phyloP scores from a whole-genome alignment of 1,140 invertebrate species.

The Antheraea mylitta region DNA sequence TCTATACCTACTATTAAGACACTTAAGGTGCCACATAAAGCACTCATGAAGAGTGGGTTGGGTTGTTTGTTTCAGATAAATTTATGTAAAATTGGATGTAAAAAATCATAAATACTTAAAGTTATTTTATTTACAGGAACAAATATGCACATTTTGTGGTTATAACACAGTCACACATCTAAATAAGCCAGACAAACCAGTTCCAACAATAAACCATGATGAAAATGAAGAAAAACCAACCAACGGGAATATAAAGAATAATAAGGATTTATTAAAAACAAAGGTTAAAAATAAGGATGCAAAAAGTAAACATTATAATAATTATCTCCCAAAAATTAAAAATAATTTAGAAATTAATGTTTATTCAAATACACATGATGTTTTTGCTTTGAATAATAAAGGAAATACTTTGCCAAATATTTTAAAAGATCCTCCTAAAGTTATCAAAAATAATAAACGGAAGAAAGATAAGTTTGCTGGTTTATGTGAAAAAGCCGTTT shows the following conservation, averaged over 20 bases:
- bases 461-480: slow-evolving; percentile 71
- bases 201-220: slow-evolving; percentile 11
- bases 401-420: slow-evolving; percentile 41
- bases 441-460: slow-evolving; percentile 65
- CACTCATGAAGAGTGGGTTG: no score
- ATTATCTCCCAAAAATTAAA: slow-evolving; percentile 14
- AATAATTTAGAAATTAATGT: slow-evolving; percentile 37
- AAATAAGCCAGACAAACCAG: slow-evolving; percentile 33
- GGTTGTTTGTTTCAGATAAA: no score
- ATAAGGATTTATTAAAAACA: neutral
- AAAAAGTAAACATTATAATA: slow-evolving; percentile 20
- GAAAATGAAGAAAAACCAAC: slow-evolving; percentile 12
- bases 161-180: slow-evolving; percentile 27
- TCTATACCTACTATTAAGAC: no score
- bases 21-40: no score
- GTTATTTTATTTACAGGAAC: slow-evolving; percentile 41
- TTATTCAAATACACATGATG: slow-evolving; percentile 50
- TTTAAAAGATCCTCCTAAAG: slow-evolving; percentile 41
- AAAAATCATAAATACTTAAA: neutral
- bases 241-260: neutral
- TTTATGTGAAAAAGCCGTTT: slow-evolving; percentile 58
- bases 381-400: slow-evolving; percentile 58
- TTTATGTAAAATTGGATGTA: neutral
- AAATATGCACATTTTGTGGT: slow-evolving; percentile 54
- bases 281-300: slow-evolving; percentile 4